Conservation (phyloP, 2,113 vertebrate genomes). For the Siniperca chuatsi region DNA sequence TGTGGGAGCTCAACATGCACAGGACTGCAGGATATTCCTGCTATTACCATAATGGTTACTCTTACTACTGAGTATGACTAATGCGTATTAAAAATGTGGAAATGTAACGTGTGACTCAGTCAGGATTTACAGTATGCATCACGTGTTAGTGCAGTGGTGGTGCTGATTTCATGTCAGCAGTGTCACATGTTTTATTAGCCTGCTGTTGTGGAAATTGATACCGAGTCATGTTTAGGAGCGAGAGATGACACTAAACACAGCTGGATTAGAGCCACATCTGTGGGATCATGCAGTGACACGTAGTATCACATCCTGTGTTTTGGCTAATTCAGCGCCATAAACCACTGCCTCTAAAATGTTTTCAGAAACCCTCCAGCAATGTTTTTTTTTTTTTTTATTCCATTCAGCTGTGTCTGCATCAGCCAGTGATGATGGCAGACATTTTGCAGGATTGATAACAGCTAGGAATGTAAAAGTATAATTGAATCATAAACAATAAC, state of each 20-base stretch:
- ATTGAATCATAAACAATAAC: background rate
- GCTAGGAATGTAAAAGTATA: background rate
- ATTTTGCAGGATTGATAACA: background rate
- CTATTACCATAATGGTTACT: background rate
- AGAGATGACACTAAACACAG: background rate
- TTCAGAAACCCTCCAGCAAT: background rate
- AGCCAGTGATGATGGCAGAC: background rate
- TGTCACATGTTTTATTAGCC: background rate
- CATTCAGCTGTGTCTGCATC: background rate
- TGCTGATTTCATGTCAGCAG: background rate
- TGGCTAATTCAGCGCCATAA: background rate
- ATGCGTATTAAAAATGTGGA: background rate
- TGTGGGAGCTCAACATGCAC: too few species aligned
- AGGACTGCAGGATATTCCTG: background rate
- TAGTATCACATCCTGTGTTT: background rate
- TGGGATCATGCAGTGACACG: background rate
- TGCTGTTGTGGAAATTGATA: background rate
- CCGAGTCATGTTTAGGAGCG: constrained; percentile 2
- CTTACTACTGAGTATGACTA: background rate
- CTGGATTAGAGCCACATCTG: background rate
- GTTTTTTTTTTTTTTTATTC: background rate
- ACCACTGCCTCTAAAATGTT: background rate
- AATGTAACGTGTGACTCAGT: background rate
- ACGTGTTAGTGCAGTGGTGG: background rate
- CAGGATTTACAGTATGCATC: background rate